Base-by-base conservation (phyloP, 2,113 vertebrate genomes). In the Stigmatopora argus region DNA sequence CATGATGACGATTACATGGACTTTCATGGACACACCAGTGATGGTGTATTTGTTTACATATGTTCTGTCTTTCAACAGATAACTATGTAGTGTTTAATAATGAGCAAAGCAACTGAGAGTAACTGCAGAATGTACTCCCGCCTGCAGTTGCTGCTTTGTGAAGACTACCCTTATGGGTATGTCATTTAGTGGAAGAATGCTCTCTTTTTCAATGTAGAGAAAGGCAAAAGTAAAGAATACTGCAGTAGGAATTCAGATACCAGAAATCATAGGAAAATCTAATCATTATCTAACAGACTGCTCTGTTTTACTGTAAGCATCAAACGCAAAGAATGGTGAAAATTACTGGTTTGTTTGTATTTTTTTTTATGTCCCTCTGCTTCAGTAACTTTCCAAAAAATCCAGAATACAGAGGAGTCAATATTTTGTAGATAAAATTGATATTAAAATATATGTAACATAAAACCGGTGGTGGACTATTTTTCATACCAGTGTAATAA, bases 381-480 rank as follows among this genome's bases (percentile, higher is more conserved):
- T 94, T 90, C 76, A 78, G 94, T 96, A 92, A 93, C 93, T 93
- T 95, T 95, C 93, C 92, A 93, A 92, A 82, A 92, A 90, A 89
- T 92, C 89, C 89, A 91, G 91, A 94, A 92, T 92, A 92, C 90
- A 93, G 93, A 92, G 91, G 92, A 93, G 94, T 93, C 92, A 94
- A 94, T 87, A 89, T 96, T 98, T 97, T 96, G 93, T 96, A 98
- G 93, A 92, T 94, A 91, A 41, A 94, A 94, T 92, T 95, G 93
- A 93, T 97, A 96, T 95, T 95, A 91, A 96, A 95, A 94, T 90
- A 93, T 84, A 91, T 70, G 83, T 83, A 86, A 88, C 84, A 78
- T 57, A 81, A 48, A 66, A 3, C 21, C 58, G 70, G 52, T 73
- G 74, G 73, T 61, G 51, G 62, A 60, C 62, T 58, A n/a, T 77